Evolutionary conservation across 2,113 vertebrate species (phyloP).

Genomic region (Hystrix cristata): DNA sequence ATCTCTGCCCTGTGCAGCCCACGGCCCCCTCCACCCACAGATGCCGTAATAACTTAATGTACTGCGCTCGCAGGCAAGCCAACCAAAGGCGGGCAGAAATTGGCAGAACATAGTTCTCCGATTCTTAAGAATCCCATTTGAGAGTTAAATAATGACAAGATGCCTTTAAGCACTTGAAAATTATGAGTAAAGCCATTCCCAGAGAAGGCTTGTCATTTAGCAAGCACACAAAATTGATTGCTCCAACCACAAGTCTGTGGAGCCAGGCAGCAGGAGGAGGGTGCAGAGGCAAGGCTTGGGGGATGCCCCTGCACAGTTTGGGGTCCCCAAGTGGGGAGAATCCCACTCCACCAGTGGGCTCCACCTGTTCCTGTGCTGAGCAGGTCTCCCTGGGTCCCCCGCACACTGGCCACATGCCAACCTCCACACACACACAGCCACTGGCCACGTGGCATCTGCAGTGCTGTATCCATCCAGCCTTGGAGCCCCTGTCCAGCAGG

Average conservation of each 20-base stretch:
- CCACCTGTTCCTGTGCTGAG: accelerated
- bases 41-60: neutral
- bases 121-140: constrained; percentile 62
- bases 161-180: constrained; percentile 39
- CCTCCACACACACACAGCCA: neutral
- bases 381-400: neutral
- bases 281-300: accelerated
- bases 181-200: neutral
- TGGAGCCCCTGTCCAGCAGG: neutral
- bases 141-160: constrained; percentile 45
- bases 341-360: neutral
- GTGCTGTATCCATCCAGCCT: neutral
- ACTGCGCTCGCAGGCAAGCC: neutral
- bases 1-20: accelerated
- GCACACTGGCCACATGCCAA: too few species aligned
- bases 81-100: neutral
- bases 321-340: neutral
- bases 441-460: accelerated
- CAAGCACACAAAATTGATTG: neutral
- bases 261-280: accelerated
- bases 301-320: accelerated
- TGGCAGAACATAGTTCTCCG: constrained; percentile 31
- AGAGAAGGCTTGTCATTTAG: neutral
- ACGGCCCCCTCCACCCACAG: accelerated
- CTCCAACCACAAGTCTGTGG: neutral